Percentiles rank a stretch among this genome's conserved stretches.
Evolutionary conservation across 2,113 vertebrate species (phyloP).

Genomic region (Heterocephalus glaber): DNA sequence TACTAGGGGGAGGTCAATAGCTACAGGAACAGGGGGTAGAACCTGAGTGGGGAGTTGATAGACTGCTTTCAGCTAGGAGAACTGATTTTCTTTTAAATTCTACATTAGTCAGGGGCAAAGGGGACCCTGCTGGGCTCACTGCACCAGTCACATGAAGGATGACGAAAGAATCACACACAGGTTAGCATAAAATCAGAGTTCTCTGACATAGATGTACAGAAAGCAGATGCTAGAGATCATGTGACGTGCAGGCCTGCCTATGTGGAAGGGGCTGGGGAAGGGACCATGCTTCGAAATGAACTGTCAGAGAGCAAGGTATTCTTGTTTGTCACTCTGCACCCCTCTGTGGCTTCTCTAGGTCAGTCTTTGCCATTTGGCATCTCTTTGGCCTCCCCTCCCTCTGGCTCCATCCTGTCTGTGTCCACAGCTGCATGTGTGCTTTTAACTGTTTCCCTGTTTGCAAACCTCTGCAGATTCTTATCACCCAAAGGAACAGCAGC

Average conservation of each 20-base stretch:
- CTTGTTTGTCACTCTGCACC: neutral
- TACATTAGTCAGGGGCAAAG: neutral
- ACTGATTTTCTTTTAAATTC: no score
- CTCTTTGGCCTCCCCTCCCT: neutral
- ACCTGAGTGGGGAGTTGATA: no score
- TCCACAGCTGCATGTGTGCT: neutral
- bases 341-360: no score
- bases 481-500: neutral
- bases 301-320: rapidly evolving
- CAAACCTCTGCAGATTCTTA: neutral
- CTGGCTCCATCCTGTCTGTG: neutral
- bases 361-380: neutral
- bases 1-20: no score
- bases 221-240: neutral
- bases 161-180: neutral
- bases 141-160: neutral
- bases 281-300: neutral
- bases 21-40: no score
- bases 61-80: no score
- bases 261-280: neutral
- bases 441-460: neutral
- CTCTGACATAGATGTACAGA: neutral
- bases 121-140: neutral
- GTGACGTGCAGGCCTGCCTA: neutral
- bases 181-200: neutral